Evolutionary conservation across 1,140 invertebrate species (phyloP).

Genomic region (Diploscapter pachys): DNA sequence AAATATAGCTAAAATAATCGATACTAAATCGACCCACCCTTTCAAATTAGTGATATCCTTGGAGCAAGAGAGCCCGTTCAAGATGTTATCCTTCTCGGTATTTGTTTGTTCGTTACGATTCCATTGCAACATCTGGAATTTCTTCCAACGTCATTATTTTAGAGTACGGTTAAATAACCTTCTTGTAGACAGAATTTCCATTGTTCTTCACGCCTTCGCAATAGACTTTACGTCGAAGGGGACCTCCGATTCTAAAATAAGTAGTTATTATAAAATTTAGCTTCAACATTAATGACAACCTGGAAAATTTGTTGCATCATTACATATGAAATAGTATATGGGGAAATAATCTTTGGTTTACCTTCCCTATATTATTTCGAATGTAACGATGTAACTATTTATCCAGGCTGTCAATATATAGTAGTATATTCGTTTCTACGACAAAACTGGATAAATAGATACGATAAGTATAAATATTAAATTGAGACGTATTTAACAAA

Average conservation of each 20-base stretch:
- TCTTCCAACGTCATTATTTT: no score
- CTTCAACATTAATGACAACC: no score
- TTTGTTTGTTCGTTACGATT: conserved; percentile 15
- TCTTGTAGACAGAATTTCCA: neutral
- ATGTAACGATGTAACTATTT: no score
- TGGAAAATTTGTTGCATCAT: no score
- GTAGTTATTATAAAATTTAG: no score
- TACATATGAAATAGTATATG: no score
- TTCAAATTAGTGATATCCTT: conserved; percentile 20
- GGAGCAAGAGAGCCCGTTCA: conserved; percentile 21
- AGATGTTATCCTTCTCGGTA: conserved; percentile 15
- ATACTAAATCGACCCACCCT: conserved; percentile 4
- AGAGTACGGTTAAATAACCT: neutral
- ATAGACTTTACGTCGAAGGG: conserved; percentile 18
- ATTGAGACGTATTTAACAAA: neutral
- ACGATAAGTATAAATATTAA: no score
- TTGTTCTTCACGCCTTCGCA: conserved; percentile 23
- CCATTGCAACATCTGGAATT: conserved; percentile 4
- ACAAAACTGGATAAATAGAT: no score
- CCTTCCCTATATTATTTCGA: no score
- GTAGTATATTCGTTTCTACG: no score
- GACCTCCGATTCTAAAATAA: conserved; percentile 19
- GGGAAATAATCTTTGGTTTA: no score
- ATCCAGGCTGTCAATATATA: no score
- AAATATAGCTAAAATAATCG: neutral